Conservation (phyloP, 2,797 vertebrate genomes). For the Zalophus californianus region DNA sequence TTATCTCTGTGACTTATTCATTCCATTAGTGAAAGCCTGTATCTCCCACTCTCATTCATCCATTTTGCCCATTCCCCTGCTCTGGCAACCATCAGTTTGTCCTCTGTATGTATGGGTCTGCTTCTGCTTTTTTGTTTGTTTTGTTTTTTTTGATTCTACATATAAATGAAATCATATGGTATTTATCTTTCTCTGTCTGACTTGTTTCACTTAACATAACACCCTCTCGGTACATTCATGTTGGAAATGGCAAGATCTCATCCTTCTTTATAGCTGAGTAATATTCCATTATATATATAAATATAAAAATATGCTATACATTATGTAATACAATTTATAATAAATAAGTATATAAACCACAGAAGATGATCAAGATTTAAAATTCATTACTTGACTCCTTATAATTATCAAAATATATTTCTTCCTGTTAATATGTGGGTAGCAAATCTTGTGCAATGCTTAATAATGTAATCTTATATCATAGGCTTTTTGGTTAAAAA, state of each 20-base stretch:
- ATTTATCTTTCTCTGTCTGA: background rate
- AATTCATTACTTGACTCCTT: background rate
- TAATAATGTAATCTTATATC: background rate
- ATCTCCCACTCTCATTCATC: background rate
- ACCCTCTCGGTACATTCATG: background rate
- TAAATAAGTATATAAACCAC: background rate
- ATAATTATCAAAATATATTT: conserved; percentile 2
- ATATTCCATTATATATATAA: background rate
- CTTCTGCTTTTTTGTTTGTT: background rate
- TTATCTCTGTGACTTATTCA: background rate
- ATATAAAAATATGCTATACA: background rate
- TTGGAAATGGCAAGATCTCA: background rate
- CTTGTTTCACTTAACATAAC: background rate
- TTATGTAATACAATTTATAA: background rate
- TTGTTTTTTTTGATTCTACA: background rate
- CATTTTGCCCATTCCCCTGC: background rate
- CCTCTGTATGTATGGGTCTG: background rate
- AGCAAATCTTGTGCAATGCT: background rate
- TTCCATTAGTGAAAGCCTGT: background rate
- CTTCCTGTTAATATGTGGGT: background rate
- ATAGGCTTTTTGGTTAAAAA: background rate
- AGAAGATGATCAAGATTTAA: background rate
- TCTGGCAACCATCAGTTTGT: background rate
- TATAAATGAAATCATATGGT: background rate
- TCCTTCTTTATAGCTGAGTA: background rate